phyloP scores from a whole-genome alignment of 2,888 invertebrate genomes.

The Macropis europaea region DNA sequence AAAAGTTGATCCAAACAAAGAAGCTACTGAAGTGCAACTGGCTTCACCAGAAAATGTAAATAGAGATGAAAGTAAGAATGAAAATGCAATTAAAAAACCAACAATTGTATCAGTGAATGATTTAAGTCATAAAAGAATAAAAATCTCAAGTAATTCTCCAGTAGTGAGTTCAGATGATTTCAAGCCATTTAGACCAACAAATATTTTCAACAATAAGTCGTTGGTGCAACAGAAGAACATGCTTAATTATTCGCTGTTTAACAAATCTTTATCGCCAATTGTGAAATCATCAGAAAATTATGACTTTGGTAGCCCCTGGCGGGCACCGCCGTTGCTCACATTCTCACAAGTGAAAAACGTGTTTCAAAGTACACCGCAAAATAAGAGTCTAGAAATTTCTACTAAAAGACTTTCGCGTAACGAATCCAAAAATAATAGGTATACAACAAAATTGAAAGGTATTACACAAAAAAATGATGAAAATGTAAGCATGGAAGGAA shows the following conservation, averaged over 20 bases:
- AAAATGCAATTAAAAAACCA: not conserved
- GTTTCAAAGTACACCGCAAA: slow-evolving; percentile 70
- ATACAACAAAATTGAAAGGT: not conserved
- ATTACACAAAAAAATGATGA: slow-evolving; percentile 15
- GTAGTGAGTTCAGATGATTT: slow-evolving; percentile 15
- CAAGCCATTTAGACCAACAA: slow-evolving; percentile 42
- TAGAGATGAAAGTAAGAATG: not conserved
- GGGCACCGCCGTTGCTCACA: slow-evolving; percentile 48
- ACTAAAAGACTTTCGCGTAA: not conserved
- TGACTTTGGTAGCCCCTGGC: slow-evolving; percentile 69
- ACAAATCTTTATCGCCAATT: slow-evolving; percentile 70
- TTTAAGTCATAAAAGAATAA: slow-evolving; percentile 4
- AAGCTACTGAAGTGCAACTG: not conserved
- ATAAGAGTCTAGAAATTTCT: slow-evolving; percentile 15
- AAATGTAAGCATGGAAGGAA: not conserved
- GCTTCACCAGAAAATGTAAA: not conserved
- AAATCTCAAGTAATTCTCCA: not conserved
- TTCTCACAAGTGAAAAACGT: slow-evolving; percentile 66
- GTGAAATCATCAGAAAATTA: slow-evolving; percentile 50
- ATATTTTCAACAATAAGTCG: slow-evolving; percentile 31
- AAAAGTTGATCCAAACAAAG: not conserved
- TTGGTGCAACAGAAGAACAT: slow-evolving; percentile 37
- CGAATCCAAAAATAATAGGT: slow-evolving; percentile 5
- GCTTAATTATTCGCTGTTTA: slow-evolving; percentile 57
- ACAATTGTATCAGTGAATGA: slow-evolving; percentile 15